These are phyloP conservation scores for Serranus cabrilla DNA, from an alignment of 2,797 vertebrate species.

Conservation along the genomic window DNA sequence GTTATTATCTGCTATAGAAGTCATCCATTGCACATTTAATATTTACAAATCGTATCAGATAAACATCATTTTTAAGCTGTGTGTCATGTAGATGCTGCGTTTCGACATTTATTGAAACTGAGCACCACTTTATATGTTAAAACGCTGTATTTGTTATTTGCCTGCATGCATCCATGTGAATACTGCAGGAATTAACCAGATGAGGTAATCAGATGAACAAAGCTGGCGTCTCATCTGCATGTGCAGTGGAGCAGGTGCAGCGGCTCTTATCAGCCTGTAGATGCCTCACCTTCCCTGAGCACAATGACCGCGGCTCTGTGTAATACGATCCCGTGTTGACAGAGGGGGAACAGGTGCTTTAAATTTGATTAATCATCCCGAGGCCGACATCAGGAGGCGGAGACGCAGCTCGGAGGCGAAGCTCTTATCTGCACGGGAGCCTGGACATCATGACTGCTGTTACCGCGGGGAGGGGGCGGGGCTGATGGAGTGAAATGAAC, in stretches of 20 bases:
- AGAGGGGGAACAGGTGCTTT: constrained; percentile 81
- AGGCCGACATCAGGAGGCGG: constrained; percentile 56
- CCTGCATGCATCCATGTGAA: constrained; percentile 43
- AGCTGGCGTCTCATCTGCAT: constrained; percentile 50
- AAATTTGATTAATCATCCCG: constrained; percentile 78
- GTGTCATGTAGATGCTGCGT: background rate
- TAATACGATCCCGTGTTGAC: constrained; percentile 77
- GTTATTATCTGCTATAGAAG: background rate
- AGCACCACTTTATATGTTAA: constrained; percentile 6
- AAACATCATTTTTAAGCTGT: background rate
- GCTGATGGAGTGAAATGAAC: constrained; percentile 59
- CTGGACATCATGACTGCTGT: constrained; percentile 72
- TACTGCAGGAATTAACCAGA: constrained; percentile 52
- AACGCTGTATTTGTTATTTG: constrained; percentile 2
- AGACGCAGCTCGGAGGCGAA: constrained; percentile 50
- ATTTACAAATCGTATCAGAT: background rate
- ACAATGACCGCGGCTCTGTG: constrained; percentile 52
- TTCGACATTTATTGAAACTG: constrained; percentile 19
- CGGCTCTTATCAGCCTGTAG: constrained; percentile 47
- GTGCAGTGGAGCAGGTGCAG: constrained; percentile 68
- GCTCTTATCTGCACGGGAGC: constrained; percentile 76
- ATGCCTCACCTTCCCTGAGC: constrained; percentile 60
- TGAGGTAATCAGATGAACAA: constrained; percentile 49
- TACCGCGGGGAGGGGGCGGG: constrained; percentile 35
- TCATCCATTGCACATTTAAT: background rate